These are phyloP conservation scores for Ictalurus punctatus DNA, from an alignment of 2,113 vertebrate genomes.

Conservation along the genomic window DNA sequence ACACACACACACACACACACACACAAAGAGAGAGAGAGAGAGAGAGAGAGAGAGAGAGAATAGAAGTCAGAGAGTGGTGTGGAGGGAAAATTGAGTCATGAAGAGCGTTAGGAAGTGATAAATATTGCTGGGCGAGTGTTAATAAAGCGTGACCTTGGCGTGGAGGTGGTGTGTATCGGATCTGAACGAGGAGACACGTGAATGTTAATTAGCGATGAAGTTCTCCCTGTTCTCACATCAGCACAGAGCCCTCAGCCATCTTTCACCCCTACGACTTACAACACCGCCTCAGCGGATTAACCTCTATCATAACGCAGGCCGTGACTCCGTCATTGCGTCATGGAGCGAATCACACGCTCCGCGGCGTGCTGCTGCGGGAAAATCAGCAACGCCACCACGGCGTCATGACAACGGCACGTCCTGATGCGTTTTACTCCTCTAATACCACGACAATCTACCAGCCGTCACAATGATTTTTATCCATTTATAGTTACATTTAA, in stretches of 20 bases:
- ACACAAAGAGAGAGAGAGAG: conserved; percentile 27
- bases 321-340: neutral
- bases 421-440: neutral
- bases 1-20: conserved; percentile 10
- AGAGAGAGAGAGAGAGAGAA: conserved; percentile 23
- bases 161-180: conserved; percentile 59
- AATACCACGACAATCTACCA: too few species aligned
- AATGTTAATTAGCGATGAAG: conserved; percentile 71
- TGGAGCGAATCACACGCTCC: too few species aligned
- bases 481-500: too few species aligned
- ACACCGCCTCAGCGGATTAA: neutral
- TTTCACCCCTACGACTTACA: neutral
- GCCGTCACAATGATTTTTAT: too few species aligned
- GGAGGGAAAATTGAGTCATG: neutral
- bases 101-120: conserved; percentile 60
- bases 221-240: conserved; percentile 62
- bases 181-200: conserved; percentile 51
- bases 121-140: conserved; percentile 69
- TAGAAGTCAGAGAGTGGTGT: conserved; percentile 11
- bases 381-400: neutral
- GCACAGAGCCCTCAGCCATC: conserved; percentile 57
- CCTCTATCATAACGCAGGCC: accelerated
- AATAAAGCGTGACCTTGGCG: conserved; percentile 65
- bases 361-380: neutral
- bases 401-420: neutral